Conservation (phyloP, 2,888 invertebrate species). For the Hesperia comma region DNA sequence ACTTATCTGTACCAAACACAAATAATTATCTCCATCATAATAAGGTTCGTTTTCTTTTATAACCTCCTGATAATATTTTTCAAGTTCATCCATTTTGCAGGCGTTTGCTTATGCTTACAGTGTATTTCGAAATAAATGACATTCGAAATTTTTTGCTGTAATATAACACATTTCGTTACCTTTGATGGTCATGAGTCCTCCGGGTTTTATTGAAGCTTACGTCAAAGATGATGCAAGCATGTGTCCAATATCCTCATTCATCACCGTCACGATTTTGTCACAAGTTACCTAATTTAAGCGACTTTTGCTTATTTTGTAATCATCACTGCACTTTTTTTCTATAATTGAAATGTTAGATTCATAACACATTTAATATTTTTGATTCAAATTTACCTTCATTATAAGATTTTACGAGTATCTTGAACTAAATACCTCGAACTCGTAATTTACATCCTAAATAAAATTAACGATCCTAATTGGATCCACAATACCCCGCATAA, state of each 20-base stretch:
- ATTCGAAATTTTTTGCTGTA: conserved; percentile 22
- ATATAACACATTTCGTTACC: conserved; percentile 24
- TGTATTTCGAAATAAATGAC: conserved; percentile 39
- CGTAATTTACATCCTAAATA: not conserved
- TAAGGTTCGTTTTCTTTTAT: conserved; percentile 87
- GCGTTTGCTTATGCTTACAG: conserved; percentile 69
- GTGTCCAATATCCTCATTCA: conserved; percentile 2
- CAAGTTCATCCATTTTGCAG: conserved; percentile 58
- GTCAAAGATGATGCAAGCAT: conserved; percentile 14
- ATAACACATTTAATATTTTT: not conserved
- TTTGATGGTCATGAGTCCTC: conserved; percentile 15
- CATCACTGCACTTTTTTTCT: conserved; percentile 14
- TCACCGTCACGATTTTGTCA: conserved; percentile 9
- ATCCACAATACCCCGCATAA: not conserved
- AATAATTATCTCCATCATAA: conserved; percentile 92
- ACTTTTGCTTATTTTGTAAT: conserved; percentile 20
- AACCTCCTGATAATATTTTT: conserved; percentile 69
- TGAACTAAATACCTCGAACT: too few relatives aligned
- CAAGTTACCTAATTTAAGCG: conserved; percentile 1
- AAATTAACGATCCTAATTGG: not conserved
- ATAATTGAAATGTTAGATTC: not conserved
- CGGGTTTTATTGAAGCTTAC: conserved; percentile 20
- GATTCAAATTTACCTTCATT: too few relatives aligned
- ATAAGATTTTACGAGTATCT: too few relatives aligned
- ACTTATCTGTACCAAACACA: conserved; percentile 94